Evolutionary conservation across 2,797 vertebrate genomes (phyloP), one percentile per base, ranked within the genome.

Genomic region (Scarus forsteni): DNA sequence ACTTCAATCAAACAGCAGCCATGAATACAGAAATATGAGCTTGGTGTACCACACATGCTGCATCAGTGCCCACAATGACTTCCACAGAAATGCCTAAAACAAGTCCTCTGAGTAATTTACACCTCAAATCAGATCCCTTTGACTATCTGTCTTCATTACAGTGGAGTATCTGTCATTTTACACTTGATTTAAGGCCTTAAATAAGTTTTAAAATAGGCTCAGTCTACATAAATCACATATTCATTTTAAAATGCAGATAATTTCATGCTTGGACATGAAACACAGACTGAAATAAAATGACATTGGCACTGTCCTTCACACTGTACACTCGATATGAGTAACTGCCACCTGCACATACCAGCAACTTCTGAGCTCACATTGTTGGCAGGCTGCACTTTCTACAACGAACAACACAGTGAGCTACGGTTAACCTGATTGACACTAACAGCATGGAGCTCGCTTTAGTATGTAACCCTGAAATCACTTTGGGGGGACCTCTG

Each of bases 381-480:
- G 78, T 76, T 81, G 74, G 77, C 66, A 70, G 64, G 86, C 74
- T 80, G 78, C 57, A 35, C 78, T 93, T 89, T 85, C 85, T 86
- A 85, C 63, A 87, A 89, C 91, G 83, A 86, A 66, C 71, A 85
- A 79, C 92, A 93, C 89, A 95, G 84, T 74, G 65, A 80, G 63
- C 68, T 56, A 91, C 95, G 95, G 92, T 95, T 94, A 92, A 89
- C 67, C 83, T 89, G 88, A 88, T 40, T 85, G 91, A 94, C 88
- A 75, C 73, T 83, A 78, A 76, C 84, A 93, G 88, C 89, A 69
- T 60, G 90, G 83, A 64, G 77, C 77, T 88, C 65, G 80, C 85
- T 83, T 76, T 81, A 75, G 76, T 56, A 19, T 50, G 65, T 89
- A 92, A 93, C 91, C 92, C 80, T 75, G 84, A 67, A 81, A 64